Conservation (phyloP, 2,113 vertebrate genomes). For the Sebastes schlegelii region DNA sequence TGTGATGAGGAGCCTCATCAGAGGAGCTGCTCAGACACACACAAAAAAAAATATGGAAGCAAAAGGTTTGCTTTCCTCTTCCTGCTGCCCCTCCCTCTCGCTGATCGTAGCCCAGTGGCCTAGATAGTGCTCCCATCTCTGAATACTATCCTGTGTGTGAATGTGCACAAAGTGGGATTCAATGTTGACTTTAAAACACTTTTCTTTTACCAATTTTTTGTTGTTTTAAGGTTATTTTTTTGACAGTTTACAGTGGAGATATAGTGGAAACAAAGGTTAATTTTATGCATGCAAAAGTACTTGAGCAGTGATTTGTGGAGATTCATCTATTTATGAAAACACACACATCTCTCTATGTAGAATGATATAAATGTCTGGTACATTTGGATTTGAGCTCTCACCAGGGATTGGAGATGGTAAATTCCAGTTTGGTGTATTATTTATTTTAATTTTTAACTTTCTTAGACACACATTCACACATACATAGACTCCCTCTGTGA, state of each 20-base stretch:
- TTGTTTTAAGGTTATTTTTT: neutral
- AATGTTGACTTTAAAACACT: neutral
- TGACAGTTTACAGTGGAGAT: neutral
- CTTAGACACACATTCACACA: neutral
- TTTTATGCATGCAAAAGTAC: neutral
- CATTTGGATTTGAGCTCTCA: constrained; percentile 3
- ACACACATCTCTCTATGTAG: neutral
- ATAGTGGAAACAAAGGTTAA: neutral
- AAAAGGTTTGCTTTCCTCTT: constrained; percentile 17
- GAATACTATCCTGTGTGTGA: constrained; percentile 15
- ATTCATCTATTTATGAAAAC: neutral
- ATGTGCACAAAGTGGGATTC: constrained; percentile 13
- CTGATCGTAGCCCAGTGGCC: constrained; percentile 64
- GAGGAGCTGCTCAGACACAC: constrained; percentile 50
- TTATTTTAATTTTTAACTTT: constrained; percentile 17
- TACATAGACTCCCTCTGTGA: neutral
- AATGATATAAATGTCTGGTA: neutral
- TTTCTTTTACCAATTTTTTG: too few species aligned
- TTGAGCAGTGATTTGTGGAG: neutral
- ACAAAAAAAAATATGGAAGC: constrained; percentile 39
- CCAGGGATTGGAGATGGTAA: neutral
- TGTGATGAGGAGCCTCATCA: constrained; percentile 62
- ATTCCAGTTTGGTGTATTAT: constrained; percentile 4
- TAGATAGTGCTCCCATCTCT: constrained; percentile 50
- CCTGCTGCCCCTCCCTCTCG: constrained; percentile 20